Conservation (phyloP, 2,888 invertebrate genomes). For the Seira musarum region DNA sequence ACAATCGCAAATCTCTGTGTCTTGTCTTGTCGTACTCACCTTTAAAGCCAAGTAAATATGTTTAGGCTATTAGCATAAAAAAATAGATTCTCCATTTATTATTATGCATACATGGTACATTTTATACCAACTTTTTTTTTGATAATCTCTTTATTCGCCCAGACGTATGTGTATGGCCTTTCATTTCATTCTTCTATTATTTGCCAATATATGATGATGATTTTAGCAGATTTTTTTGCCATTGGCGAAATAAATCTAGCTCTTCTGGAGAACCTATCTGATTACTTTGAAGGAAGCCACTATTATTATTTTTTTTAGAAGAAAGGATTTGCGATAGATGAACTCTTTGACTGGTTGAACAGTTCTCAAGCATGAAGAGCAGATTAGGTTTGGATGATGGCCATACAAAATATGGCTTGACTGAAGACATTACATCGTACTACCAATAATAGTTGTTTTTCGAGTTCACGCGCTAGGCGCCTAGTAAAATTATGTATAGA, state of each 20-base stretch:
- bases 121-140: background rate
- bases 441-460: no score
- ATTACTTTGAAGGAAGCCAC: constrained; percentile 1
- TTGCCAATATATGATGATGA: no score
- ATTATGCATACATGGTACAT: background rate
- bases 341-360: constrained; percentile 27
- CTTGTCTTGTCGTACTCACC: constrained; percentile 14
- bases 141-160: background rate
- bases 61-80: constrained; percentile 5
- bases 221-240: background rate
- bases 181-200: background rate
- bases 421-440: no score
- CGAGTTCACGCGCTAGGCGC: no score
- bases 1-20: constrained; percentile 1
- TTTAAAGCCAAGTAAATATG: constrained; percentile 11
- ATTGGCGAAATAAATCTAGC: constrained; percentile 1
- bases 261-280: background rate
- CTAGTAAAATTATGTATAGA: no score
- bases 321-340: constrained; percentile 14
- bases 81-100: constrained; percentile 17
- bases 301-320: constrained; percentile 30
- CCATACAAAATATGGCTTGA: background rate
- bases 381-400: constrained; percentile 26
- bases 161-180: no score
- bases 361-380: constrained; percentile 33